Base-by-base conservation (phyloP, 2,888 invertebrate genomes). In the Stomorhina lunata region DNA sequence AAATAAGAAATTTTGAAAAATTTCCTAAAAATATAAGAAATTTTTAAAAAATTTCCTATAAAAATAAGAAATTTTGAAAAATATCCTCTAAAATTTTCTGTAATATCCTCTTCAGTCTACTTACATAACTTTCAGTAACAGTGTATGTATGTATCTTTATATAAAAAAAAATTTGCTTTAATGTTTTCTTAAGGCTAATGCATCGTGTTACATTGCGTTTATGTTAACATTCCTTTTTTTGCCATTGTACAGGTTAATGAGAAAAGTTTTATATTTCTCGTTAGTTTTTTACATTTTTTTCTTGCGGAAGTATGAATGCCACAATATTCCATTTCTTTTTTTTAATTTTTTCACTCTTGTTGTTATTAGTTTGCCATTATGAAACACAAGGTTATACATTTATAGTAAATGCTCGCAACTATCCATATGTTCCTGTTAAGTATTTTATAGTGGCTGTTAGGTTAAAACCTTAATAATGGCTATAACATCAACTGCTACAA, bases 261-360 rank as follows among this genome's bases (percentile, higher is more conserved):
- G 90, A 90, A 90, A 90, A 90, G 87, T 90, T 90, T 88, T 86
- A 84, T 87, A 86, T 86, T 59, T 25, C 45, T 55, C n/a, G n/a
- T n/a, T n/a, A n/a, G n/a, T n/a, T n/a, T n/a, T 15, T 43, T 72
- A 86, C 86, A 86, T 86, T 22, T 37, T 59, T 43, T 73, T 45
- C 86, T 86, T 87, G 87, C 87, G 86, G 87, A 87, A 86, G 86
- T 85, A 80, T 80, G 68, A 84, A 81, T 83, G 81, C 84, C 85
- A 85, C 84, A 86, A 84, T 59, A 77, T 22, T 40, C 20, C 69
- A 29, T n/a, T 45, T 72, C 65, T 15, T 27, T 37, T 45, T n/a
- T 57, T 27, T 15, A 32, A 2, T 37, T 0, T n/a, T 17, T 65
- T 48, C 40, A n/a, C 1, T 72, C 2, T 71, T 61, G n/a, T 25